Base-by-base conservation (phyloP, 2,888 invertebrate genomes). In the Drosophila infuscata region DNA sequence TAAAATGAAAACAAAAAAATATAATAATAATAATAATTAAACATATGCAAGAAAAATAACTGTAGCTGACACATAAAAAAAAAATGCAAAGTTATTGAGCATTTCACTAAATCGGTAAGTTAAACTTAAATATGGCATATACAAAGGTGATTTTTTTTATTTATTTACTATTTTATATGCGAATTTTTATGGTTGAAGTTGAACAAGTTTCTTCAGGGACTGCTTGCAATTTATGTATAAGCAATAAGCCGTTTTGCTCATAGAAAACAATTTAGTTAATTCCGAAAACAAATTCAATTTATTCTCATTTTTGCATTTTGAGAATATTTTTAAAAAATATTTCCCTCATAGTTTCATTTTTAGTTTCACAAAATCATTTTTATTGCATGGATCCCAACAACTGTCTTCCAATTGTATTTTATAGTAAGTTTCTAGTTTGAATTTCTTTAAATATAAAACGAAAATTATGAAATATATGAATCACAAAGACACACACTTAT, bases 351-450 rank as follows among this genome's bases (percentile, higher is more conserved):
- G 30, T 33, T 48, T 36, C 7, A 0, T n/a, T 35, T 9, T 30
- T 48, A n/a, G 8, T 46, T 76, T 58, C 25, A 62, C 69, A 48
- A 70, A 70, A 62, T 68, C 30, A 48, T 61, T 80, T 85, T 51
- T 15, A 58, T 72, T 75, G 81, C 83, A 85, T 85, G 88, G 82
- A 78, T 76, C 88, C 85, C 85, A 82, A 89, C 83, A 83, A 88
- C 90, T 88, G 87, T 88, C 87, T 88, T 88, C 87, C 87, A 88
- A 90, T 82, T 86, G 85, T 82, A 88, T 74, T 84, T 77, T 77
- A 77, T 78, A 77, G 79, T 64, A 62, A 66, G 66, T 72, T 75
- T 75, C 33, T 75, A 88, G 69, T 74, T 76, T 83, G 64, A 77
- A 77, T 81, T 89, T 65, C 51, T 65, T 76, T 74, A 73, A 54